Evolutionary conservation across 1,140 invertebrate genomes (phyloP), one percentile per base, ranked within the genome.

Genomic region (Drosophila lacteicornis): DNA sequence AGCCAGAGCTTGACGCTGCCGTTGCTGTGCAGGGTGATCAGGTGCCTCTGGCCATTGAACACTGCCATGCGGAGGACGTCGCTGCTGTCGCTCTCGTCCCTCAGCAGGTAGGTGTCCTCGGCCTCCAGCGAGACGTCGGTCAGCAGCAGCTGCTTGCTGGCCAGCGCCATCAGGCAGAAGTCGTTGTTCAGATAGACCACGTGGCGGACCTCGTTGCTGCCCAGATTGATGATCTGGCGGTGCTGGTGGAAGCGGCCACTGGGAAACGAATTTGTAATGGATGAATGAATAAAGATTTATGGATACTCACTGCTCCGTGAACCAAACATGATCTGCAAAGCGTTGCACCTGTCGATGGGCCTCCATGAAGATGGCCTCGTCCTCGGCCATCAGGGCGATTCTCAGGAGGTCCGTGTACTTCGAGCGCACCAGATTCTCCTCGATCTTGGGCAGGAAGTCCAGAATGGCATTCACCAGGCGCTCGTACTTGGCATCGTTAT

Each of bases 371-470:
- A 94, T 66, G 13, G 88, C 92, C 12, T 91, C 93, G 25, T 91
- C 63, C 36, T 86, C 61, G 8, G 85, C 77, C 42, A 92, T 94
- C 55, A 94, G 74, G 0, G 93, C 94, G 46, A 94, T 93, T 79
- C 94, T 93, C 49, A 94, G 62, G 4, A 94, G 80, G 80, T 93
- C 93, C n/a, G 94, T 79, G 17, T 59, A 84, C 9, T 63, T 40
- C 0, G 88, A 91, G n/a, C 78, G 69, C 43, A 87, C 69, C 57
- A 63, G 88, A 66, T 75, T 92, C 82, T 68, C 88, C 77, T 88
- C 93, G 71, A 75, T 93, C 85, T 79, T 94, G 0, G 93, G 93
- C 50, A 94, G 82, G 50, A 93, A 91, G 17, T 86, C 91, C 27
- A 93, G 71, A 19, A 94, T 88, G 4, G 81, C 79, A 71, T 92